phyloP scores from a whole-genome alignment of 2,797 vertebrate genomes.

The Poeciliopsis presidionis region DNA sequence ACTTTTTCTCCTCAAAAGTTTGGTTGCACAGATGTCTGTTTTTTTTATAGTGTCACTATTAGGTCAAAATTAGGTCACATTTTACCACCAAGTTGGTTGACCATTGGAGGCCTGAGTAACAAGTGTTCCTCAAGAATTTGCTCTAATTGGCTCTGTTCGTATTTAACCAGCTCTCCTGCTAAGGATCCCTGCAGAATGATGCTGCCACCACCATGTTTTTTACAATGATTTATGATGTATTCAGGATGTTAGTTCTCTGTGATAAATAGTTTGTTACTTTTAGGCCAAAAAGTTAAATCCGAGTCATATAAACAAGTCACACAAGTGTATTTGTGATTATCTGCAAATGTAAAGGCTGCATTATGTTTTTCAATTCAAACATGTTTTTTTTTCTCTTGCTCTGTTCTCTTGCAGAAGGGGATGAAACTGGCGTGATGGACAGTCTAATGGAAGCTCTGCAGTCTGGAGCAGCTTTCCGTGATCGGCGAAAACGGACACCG shows the following conservation, averaged over 20 bases:
- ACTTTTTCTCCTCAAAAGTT: neutral
- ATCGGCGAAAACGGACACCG: conserved; percentile 93
- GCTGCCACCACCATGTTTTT: neutral
- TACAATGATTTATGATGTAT: neutral
- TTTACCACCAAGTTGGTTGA: neutral
- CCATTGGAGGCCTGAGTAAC: neutral
- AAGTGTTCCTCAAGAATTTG: neutral
- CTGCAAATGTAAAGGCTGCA: neutral
- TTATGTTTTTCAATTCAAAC: conserved; percentile 36
- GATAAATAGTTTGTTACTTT: neutral
- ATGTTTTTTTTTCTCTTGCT: conserved; percentile 21
- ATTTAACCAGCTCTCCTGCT: neutral
- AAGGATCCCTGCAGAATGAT: neutral
- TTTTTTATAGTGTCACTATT: neutral
- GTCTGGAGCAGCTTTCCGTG: conserved; percentile 95
- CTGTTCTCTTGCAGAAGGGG: conserved; percentile 86
- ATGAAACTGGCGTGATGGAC: conserved; percentile 99
- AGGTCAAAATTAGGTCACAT: neutral
- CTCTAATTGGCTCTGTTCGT: neutral
- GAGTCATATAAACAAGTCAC: neutral
- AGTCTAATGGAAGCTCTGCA: conserved; percentile 96
- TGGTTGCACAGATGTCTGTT: neutral
- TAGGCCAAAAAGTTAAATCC: neutral
- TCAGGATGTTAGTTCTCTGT: neutral
- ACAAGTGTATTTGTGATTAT: neutral